Percentiles rank a stretch among this genome's conserved stretches.
Evolutionary conservation across 2,797 vertebrate genomes (phyloP).

Genomic region (Morus bassanus): DNA sequence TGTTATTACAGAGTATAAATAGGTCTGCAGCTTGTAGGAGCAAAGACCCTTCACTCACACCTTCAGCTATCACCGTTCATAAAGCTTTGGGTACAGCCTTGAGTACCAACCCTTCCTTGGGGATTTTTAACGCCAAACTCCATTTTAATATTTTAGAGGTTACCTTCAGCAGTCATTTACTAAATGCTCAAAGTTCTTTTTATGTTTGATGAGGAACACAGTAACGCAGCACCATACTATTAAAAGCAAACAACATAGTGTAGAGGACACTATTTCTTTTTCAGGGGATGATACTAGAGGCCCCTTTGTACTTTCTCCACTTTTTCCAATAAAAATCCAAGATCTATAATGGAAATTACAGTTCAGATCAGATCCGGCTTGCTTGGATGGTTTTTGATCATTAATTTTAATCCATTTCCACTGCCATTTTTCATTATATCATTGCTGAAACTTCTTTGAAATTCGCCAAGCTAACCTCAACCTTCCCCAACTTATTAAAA

Average conservation of each 20-base stretch:
- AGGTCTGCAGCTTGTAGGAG: slow-evolving; percentile 60
- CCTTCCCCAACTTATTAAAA: background rate
- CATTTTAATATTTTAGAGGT: background rate
- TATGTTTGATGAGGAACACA: background rate
- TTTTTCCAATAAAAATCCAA: background rate
- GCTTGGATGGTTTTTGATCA: background rate
- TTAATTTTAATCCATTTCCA: background rate
- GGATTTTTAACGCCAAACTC: background rate
- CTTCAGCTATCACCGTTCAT: slow-evolving; percentile 51
- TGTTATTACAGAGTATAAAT: slow-evolving; percentile 54
- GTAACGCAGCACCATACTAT: background rate
- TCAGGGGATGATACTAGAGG: background rate
- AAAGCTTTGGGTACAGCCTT: background rate
- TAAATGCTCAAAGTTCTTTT: background rate
- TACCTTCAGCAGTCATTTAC: background rate
- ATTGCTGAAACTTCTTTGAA: background rate
- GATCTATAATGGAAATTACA: background rate
- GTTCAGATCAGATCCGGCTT: background rate
- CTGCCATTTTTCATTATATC: background rate
- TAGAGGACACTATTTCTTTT: background rate
- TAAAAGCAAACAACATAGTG: background rate
- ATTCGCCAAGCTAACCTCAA: background rate
- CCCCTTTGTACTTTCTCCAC: background rate
- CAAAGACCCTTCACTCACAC: slow-evolving; percentile 21
- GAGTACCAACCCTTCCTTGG: background rate